Evolutionary conservation across 2,888 invertebrate genomes (phyloP).

Genomic region (Acrobasis suavella): DNA sequence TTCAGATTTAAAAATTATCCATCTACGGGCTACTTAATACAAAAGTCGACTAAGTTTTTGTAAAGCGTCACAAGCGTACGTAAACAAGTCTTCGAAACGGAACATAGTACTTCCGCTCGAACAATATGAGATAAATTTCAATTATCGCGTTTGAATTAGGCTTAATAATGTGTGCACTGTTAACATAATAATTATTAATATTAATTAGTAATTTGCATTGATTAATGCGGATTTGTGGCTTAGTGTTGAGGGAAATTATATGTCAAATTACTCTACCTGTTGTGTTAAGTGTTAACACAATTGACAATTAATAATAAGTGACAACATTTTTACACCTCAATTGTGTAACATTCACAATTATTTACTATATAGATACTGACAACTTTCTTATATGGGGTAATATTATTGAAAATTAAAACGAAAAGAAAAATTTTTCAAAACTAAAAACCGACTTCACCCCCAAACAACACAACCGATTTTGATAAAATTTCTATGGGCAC

Average conservation of each 20-base stretch:
- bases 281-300: background rate
- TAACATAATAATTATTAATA: constrained; percentile 11
- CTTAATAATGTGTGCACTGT: constrained; percentile 15
- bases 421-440: no score
- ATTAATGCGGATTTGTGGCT: constrained; percentile 1
- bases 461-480: no score
- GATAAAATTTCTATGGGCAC: no score
- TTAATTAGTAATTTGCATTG: constrained; percentile 17
- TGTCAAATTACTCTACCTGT: background rate
- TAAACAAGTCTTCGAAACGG: background rate
- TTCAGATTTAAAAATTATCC: no score
- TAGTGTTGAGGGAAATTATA: background rate
- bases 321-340: no score
- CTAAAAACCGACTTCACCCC: no score
- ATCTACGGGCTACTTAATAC: background rate
- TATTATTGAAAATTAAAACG: no score
- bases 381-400: no score
- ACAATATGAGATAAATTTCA: constrained; percentile 20
- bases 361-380: no score
- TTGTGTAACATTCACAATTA: no score
- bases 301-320: background rate
- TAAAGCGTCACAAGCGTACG: background rate
- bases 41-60: background rate
- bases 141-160: constrained; percentile 21
- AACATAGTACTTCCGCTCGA: constrained; percentile 11